phyloP scores from a whole-genome alignment of 2,888 invertebrate species.

The Trichogramma dendrolimi region DNA sequence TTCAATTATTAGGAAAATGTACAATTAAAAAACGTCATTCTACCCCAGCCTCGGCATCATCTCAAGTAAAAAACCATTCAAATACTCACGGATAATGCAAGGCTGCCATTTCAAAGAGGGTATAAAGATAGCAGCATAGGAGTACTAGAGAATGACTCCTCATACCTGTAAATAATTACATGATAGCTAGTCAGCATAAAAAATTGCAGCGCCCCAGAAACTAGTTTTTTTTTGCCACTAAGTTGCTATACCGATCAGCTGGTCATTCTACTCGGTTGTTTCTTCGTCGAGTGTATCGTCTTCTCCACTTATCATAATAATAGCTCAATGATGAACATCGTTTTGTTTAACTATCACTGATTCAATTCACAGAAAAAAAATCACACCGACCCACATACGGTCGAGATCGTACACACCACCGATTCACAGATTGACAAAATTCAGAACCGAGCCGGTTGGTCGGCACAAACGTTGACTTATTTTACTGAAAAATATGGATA shows the following conservation, averaged over 20 bases:
- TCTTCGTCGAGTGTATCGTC: neutral
- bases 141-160: slow-evolving; percentile 49
- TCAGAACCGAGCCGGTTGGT: too few species aligned
- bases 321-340: too few species aligned
- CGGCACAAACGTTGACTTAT: too few species aligned
- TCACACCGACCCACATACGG: too few species aligned
- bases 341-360: too few species aligned
- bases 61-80: neutral
- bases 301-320: too few species aligned
- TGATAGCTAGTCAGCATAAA: too few species aligned
- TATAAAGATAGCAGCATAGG: slow-evolving; percentile 50
- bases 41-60: neutral
- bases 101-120: slow-evolving; percentile 48
- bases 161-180: slow-evolving; percentile 41
- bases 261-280: slow-evolving; percentile 41
- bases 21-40: neutral
- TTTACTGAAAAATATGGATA: too few species aligned
- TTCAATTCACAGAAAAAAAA: too few species aligned
- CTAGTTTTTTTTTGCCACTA: neutral
- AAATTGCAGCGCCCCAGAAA: too few species aligned
- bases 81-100: slow-evolving; percentile 50
- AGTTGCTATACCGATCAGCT: slow-evolving; percentile 41
- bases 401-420: too few species aligned
- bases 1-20: neutral
- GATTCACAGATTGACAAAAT: too few species aligned